A percentile compares a stretch with the other conserved stretches of the same genome.
Conservation (phyloP, 2,888 invertebrate species). For the Scaptomyza flava region DNA sequence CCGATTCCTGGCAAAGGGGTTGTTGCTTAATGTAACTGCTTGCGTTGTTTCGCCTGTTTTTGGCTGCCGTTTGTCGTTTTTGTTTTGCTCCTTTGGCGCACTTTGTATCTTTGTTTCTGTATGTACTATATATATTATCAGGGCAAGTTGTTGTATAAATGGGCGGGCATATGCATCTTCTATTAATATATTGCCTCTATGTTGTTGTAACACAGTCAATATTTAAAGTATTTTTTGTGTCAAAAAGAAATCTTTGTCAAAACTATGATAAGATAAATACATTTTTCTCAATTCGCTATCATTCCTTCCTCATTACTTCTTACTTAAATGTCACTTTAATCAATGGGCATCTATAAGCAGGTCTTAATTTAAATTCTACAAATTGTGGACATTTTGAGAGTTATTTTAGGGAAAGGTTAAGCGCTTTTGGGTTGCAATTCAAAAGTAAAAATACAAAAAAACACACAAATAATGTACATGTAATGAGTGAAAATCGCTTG, state of each 20-base stretch:
- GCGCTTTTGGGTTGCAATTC: conserved; percentile 10
- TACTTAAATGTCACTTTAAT: neutral
- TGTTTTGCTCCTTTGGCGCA: conserved; percentile 21
- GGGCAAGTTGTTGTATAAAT: neutral
- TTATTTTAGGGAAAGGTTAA: neutral
- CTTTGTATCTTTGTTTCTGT: neutral
- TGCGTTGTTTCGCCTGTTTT: conserved; percentile 26
- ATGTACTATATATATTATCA: conserved; percentile 13
- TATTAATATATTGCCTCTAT: neutral
- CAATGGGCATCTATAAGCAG: conserved; percentile 12
- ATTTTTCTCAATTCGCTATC: no score
- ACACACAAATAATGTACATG: conserved; percentile 34
- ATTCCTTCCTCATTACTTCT: neutral
- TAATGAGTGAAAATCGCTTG: conserved; percentile 43
- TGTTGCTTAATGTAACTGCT: conserved; percentile 48
- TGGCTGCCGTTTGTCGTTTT: conserved; percentile 24
- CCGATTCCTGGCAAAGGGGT: conserved; percentile 32
- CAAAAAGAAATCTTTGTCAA: neutral
- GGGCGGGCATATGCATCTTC: conserved; percentile 26
- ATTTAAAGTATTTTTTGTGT: neutral
- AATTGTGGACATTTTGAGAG: conserved; percentile 10
- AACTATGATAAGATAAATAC: neutral
- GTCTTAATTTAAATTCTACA: neutral
- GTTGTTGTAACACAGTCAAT: no score
- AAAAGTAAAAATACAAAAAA: conserved; percentile 29